phyloP scores from a whole-genome alignment of 2,888 invertebrate species.

The Blera fallax region DNA sequence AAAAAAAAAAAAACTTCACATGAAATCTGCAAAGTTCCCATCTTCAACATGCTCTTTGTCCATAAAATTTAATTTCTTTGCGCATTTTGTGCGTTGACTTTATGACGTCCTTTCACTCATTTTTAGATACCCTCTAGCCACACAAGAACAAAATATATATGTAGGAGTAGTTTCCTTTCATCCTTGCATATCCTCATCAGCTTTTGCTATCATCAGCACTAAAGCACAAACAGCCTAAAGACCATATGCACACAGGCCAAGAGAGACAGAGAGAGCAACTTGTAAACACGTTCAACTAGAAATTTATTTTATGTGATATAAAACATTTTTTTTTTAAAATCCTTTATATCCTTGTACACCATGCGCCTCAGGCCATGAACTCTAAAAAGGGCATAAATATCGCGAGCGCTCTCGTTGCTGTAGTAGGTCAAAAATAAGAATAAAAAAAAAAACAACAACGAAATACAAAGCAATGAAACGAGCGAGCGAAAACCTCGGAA shows the following conservation, averaged over 20 bases:
- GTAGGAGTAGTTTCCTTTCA: background rate
- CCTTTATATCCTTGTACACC: constrained; percentile 32
- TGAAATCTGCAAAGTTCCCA: background rate
- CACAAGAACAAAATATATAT: background rate
- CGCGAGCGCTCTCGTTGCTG: background rate
- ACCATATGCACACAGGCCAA: background rate
- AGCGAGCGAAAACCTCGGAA: constrained; percentile 52
- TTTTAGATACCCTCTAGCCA: background rate
- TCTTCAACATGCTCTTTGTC: background rate
- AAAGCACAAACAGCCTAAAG: background rate
- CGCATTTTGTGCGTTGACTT: constrained; percentile 17
- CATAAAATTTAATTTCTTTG: constrained; percentile 49
- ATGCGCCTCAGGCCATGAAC: constrained; percentile 54
- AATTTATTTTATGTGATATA: constrained; percentile 50
- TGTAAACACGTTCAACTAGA: constrained; percentile 61
- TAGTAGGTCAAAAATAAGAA: constrained; percentile 61
- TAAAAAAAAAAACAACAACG: constrained; percentile 6
- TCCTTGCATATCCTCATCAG: constrained; percentile 19
- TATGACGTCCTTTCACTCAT: constrained; percentile 18
- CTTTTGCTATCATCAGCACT: constrained; percentile 39
- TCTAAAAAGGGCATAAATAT: constrained; percentile 53
- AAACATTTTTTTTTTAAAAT: constrained; percentile 20
- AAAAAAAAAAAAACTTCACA: background rate
- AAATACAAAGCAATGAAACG: constrained; percentile 27
- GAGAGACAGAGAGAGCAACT: constrained; percentile 9